Percentiles rank a stretch among this genome's conserved stretches.
phyloP scores from a whole-genome alignment of 2,797 vertebrate genomes.

The Trachurus trachurus region DNA sequence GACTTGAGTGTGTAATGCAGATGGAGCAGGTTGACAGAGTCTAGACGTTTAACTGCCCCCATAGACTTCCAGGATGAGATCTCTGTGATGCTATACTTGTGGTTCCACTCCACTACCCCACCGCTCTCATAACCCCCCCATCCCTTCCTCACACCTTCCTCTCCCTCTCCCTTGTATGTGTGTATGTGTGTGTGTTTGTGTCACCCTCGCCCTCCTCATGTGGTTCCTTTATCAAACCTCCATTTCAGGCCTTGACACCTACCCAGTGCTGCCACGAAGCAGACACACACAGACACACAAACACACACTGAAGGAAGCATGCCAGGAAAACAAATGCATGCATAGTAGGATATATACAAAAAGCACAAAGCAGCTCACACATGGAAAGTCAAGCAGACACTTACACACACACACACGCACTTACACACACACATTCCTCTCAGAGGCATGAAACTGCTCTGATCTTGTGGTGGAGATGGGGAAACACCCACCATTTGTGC shows the following conservation, averaged over 20 bases:
- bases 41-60: constrained; percentile 70
- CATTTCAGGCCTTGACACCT: constrained; percentile 77
- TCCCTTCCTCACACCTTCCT: constrained; percentile 52
- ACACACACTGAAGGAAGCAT: constrained; percentile 41
- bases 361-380: constrained; percentile 47
- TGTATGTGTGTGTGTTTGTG: constrained; percentile 46
- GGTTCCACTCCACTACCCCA: constrained; percentile 38
- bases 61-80: constrained; percentile 63
- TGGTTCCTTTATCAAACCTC: constrained; percentile 72
- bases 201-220: constrained; percentile 52
- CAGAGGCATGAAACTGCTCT: constrained; percentile 67
- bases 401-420: constrained; percentile 10
- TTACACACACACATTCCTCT: constrained; percentile 41
- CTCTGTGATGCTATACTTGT: constrained; percentile 52
- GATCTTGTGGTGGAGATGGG: constrained; percentile 68
- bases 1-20: constrained; percentile 51
- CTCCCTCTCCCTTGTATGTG: neutral
- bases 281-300: neutral
- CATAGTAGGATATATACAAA: neutral
- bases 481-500: constrained; percentile 77
- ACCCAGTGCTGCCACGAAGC: constrained; percentile 44
- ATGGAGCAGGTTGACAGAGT: constrained; percentile 53
- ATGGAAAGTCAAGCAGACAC: constrained; percentile 57
- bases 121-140: neutral
- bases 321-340: constrained; percentile 45